phyloP scores from a whole-genome alignment of 2,797 vertebrate genomes.

The Poeciliopsis paucimaculata region DNA sequence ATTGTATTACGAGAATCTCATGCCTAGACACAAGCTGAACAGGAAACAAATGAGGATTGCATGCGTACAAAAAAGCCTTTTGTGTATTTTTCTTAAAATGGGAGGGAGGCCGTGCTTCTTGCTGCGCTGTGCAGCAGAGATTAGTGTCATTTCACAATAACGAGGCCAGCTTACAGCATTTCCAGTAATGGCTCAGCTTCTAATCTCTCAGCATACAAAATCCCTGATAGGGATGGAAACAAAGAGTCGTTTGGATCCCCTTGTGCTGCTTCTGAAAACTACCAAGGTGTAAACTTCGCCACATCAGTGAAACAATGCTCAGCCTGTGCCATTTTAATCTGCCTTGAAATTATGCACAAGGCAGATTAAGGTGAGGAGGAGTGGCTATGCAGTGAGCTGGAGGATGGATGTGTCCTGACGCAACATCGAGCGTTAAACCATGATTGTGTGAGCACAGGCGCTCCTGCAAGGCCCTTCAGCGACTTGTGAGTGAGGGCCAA shows the following conservation, averaged over 20 bases:
- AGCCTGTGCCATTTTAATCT: conserved; percentile 61
- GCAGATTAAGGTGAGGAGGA: conserved; percentile 43
- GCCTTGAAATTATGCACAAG: conserved; percentile 69
- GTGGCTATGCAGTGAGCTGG: conserved; percentile 14
- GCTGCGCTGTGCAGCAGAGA: conserved; percentile 31
- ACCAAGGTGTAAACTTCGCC: conserved; percentile 61
- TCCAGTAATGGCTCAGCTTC: conserved; percentile 63
- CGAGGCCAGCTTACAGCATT: conserved; percentile 50
- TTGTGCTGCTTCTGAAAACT: conserved; percentile 52
- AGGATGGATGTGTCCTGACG: conserved; percentile 44
- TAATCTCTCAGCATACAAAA: conserved; percentile 63
- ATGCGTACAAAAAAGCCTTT: conserved; percentile 13
- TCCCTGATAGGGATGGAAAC: conserved; percentile 56
- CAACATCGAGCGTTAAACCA: conserved; percentile 37
- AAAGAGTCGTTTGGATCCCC: conserved; percentile 52
- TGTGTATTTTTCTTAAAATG: conserved; percentile 2
- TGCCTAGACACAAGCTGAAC: conserved; percentile 5
- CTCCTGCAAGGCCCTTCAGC: conserved; percentile 47
- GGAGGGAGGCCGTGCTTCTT: neutral
- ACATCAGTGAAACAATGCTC: conserved; percentile 54
- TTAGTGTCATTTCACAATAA: conserved; percentile 54
- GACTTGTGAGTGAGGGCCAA: conserved; percentile 75
- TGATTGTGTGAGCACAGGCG: conserved; percentile 32
- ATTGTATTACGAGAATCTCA: neutral
- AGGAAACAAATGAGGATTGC: conserved; percentile 33